A percentile compares a stretch with the other conserved stretches of the same genome.
Evolutionary conservation across 2,797 vertebrate genomes (phyloP).

Genomic region (Picus viridis): DNA sequence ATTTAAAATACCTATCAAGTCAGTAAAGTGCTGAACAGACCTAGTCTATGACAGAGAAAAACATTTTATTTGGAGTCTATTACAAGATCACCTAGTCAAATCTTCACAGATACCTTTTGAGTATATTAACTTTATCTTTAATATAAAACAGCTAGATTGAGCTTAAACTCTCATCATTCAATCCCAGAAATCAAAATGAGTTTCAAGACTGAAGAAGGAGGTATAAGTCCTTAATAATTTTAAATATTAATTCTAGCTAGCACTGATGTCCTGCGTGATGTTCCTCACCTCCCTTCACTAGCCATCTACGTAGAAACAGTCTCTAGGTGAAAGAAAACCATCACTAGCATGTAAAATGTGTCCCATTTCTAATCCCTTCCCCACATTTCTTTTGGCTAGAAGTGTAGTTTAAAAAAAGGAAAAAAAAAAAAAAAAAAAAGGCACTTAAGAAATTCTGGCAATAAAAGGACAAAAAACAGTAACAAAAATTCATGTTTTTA

Average conservation of each 20-base stretch:
- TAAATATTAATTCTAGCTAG: background rate
- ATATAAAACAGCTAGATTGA: background rate
- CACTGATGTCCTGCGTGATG: background rate
- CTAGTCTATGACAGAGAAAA: background rate
- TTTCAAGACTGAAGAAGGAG: background rate
- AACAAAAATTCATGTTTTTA: background rate
- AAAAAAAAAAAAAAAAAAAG: background rate
- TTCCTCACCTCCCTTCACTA: background rate
- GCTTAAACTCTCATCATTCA: background rate
- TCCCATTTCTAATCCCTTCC: background rate
- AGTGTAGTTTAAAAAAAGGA: background rate
- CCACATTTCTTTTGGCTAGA: background rate
- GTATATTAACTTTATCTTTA: background rate
- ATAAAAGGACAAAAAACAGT: background rate
- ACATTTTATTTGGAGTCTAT: background rate
- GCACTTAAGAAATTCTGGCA: background rate
- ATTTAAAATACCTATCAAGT: background rate
- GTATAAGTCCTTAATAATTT: background rate
- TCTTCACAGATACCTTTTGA: rapidly evolving
- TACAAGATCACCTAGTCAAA: background rate
- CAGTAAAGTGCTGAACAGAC: background rate
- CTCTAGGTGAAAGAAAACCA: background rate
- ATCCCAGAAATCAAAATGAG: background rate
- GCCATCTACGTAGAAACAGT: background rate
- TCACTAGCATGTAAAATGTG: background rate